These are phyloP conservation scores for Xylocampa areola DNA, from an alignment of 2,888 invertebrate species.

Conservation along the genomic window DNA sequence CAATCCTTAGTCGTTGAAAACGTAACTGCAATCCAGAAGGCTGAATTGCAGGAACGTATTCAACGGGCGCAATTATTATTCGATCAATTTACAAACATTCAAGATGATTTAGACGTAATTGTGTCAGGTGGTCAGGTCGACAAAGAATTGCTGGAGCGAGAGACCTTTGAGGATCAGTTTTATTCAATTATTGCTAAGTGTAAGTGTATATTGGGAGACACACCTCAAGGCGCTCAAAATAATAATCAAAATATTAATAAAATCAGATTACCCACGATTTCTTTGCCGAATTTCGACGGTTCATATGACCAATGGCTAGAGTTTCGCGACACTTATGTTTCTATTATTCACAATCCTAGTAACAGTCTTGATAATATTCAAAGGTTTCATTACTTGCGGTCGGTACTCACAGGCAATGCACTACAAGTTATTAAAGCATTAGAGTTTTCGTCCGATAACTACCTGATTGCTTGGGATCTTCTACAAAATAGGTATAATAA, in stretches of 20 bases:
- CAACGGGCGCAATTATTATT: not conserved
- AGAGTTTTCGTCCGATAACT: conserved; percentile 9
- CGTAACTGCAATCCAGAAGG: conserved; percentile 2
- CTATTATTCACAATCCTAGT: conserved; percentile 4
- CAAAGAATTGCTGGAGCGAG: conserved; percentile 11
- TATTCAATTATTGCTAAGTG: conserved; percentile 19
- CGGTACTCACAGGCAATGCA: no score
- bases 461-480: conserved; percentile 9
- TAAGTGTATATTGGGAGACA: conserved; percentile 18
- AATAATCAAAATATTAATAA: not conserved
- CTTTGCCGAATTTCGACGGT: conserved; percentile 17
- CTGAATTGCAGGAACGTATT: conserved; percentile 8
- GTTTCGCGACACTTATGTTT: conserved; percentile 1
- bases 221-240: not conserved
- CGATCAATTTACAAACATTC: conserved; percentile 1
- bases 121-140: conserved; percentile 6
- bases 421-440: conserved; percentile 7
- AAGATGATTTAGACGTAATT: conserved; percentile 6
- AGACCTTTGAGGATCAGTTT: conserved; percentile 13
- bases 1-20: conserved; percentile 1
- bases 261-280: conserved; percentile 10
- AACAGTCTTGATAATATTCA: conserved; percentile 1
- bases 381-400: no score
- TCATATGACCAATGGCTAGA: conserved; percentile 3
- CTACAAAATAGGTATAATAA: conserved; percentile 9